phyloP scores from a whole-genome alignment of 2,113 vertebrate species.

The Tamias sibiricus region DNA sequence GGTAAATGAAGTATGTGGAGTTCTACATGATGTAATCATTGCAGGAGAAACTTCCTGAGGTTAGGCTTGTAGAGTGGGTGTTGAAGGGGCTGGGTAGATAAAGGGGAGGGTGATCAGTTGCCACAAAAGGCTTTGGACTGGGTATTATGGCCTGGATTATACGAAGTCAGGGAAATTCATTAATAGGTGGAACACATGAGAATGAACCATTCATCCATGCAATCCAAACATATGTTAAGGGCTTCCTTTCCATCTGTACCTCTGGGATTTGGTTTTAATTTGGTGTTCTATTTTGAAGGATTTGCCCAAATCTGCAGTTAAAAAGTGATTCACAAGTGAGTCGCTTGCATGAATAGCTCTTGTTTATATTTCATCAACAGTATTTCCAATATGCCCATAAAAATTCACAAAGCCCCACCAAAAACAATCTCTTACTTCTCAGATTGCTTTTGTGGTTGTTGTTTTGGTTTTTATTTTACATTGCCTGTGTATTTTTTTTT shows the following conservation, averaged over 20 bases:
- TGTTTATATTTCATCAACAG: constrained; percentile 5
- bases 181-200: neutral
- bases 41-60: neutral
- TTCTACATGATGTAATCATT: neutral
- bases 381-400: neutral
- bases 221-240: constrained; percentile 31
- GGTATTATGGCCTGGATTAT: neutral
- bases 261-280: constrained; percentile 20
- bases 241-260: constrained; percentile 3
- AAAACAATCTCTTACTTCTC: neutral
- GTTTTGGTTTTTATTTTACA: constrained; percentile 19
- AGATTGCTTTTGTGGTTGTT: neutral
- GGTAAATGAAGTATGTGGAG: neutral
- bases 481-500: neutral
- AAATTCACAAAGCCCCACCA: neutral
- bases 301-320: constrained; percentile 43
- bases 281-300: constrained; percentile 12
- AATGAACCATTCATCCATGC: constrained; percentile 11
- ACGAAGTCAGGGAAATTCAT: constrained; percentile 33
- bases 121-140: neutral
- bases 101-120: neutral
- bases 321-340: constrained; percentile 19
- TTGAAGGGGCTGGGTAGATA: neutral
- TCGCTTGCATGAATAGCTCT: neutral
- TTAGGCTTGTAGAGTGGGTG: neutral